Conservation (phyloP, 2,113 vertebrate genomes). For the Melozone crissalis region DNA sequence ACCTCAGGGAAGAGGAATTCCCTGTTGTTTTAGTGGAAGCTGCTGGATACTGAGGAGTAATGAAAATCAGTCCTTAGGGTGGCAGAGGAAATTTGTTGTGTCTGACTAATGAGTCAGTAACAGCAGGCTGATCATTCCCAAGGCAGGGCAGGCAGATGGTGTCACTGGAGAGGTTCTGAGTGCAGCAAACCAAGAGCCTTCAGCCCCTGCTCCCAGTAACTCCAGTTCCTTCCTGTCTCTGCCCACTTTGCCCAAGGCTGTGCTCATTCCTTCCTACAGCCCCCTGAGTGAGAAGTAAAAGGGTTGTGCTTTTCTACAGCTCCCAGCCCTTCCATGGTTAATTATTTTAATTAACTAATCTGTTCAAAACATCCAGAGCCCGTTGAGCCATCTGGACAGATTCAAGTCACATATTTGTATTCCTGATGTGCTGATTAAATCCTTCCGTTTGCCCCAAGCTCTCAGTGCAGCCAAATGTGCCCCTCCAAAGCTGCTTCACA, state of each 20-base stretch:
- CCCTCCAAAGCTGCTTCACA: neutral
- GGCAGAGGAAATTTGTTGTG: neutral
- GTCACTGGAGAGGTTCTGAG: neutral
- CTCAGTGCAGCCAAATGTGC: neutral
- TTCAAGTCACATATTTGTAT: neutral
- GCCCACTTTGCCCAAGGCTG: neutral
- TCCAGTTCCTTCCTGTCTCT: neutral
- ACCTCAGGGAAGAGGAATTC: neutral
- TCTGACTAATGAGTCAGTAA: neutral
- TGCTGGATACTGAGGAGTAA: neutral
- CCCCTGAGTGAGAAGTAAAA: neutral
- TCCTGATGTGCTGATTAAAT: neutral
- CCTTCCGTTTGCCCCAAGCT: neutral
- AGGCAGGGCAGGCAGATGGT: neutral
- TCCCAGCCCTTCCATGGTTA: neutral
- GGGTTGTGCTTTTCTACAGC: neutral
- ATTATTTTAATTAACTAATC: slow-evolving; percentile 40
- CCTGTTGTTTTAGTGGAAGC: neutral
- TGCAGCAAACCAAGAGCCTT: neutral
- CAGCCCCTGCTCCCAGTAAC: neutral
- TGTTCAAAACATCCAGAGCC: neutral
- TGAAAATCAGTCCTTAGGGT: neutral
- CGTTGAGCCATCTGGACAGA: neutral
- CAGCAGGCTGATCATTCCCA: neutral
- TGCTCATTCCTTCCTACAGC: neutral